A percentile compares a stretch with the other conserved stretches of the same genome.
Evolutionary conservation across 2,888 invertebrate genomes (phyloP).

Genomic region (Diploptera punctata): DNA sequence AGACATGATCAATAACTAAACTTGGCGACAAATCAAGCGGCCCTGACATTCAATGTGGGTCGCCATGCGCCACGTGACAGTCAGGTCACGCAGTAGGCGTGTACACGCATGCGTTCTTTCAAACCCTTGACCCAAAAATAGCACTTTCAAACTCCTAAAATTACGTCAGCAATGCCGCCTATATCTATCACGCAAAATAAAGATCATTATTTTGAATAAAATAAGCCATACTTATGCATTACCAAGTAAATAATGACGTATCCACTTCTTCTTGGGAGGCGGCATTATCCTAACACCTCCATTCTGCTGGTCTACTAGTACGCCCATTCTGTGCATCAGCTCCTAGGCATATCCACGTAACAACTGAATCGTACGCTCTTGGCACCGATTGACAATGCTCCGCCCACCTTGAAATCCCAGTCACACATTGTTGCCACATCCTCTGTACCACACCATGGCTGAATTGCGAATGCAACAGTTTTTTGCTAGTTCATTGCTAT

Average conservation of each 20-base stretch:
- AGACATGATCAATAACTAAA: background rate
- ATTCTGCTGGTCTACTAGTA: conserved; percentile 39
- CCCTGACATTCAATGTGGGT: conserved; percentile 28
- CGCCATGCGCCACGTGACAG: conserved; percentile 20
- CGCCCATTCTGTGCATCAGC: conserved; percentile 45
- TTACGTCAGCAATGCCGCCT: background rate
- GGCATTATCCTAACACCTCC: conserved; percentile 56
- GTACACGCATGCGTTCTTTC: conserved; percentile 7
- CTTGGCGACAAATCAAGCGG: conserved; percentile 25
- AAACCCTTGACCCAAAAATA: conserved; percentile 30
- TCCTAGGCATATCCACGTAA: background rate
- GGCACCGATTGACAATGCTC: conserved; percentile 3
- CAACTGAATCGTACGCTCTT: background rate
- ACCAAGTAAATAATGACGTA: conserved; percentile 67
- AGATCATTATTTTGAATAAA: background rate
- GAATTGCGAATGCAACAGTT: background rate
- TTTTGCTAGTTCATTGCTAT: background rate
- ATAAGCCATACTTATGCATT: background rate
- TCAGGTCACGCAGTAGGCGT: conserved; percentile 21
- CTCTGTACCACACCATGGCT: background rate
- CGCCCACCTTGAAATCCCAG: background rate
- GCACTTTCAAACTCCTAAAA: background rate
- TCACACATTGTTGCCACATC: background rate
- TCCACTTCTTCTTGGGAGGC: conserved; percentile 78
- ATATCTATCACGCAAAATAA: background rate